Conservation (phyloP, 2,888 invertebrate species). For the Rhingia rostrata region DNA sequence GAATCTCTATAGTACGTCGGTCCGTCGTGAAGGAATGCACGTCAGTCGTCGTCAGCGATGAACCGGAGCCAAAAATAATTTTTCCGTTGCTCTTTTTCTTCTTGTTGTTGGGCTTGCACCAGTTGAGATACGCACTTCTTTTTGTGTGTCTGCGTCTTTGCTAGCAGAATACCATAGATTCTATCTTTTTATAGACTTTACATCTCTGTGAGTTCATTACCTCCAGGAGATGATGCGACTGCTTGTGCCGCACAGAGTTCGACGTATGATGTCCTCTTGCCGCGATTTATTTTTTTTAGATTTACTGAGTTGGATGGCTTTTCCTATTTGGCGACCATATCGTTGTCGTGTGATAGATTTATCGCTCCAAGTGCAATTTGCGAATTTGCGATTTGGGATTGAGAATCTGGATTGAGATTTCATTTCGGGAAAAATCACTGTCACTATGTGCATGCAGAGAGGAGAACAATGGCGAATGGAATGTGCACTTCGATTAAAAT, state of each 20-base stretch:
- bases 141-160: conserved; percentile 64
- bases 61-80: conserved; percentile 74
- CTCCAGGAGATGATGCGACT: conserved; percentile 69
- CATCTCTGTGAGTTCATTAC: conserved; percentile 71
- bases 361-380: conserved; percentile 54
- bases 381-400: conserved; percentile 50
- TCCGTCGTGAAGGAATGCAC: conserved; percentile 58
- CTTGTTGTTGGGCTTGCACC: conserved; percentile 43
- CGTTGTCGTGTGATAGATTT: conserved; percentile 57
- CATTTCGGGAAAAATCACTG: conserved; percentile 59
- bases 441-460: conserved; percentile 69
- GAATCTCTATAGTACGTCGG: conserved; percentile 42
- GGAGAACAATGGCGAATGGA: conserved; percentile 43
- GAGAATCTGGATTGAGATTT: conserved; percentile 31
- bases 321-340: conserved; percentile 14
- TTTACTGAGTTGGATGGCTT: conserved; percentile 23
- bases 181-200: conserved; percentile 74
- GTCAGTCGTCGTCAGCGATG: conserved; percentile 73
- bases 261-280: conserved; percentile 43
- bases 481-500: conserved; percentile 23
- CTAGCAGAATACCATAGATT: conserved; percentile 70
- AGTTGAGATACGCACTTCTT: conserved; percentile 45
- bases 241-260: conserved; percentile 52
- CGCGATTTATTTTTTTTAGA: conserved; percentile 25
- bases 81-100: conserved; percentile 29